Evolutionary conservation across 2,113 vertebrate species (phyloP).

Genomic region (Camelus bactrianus): DNA sequence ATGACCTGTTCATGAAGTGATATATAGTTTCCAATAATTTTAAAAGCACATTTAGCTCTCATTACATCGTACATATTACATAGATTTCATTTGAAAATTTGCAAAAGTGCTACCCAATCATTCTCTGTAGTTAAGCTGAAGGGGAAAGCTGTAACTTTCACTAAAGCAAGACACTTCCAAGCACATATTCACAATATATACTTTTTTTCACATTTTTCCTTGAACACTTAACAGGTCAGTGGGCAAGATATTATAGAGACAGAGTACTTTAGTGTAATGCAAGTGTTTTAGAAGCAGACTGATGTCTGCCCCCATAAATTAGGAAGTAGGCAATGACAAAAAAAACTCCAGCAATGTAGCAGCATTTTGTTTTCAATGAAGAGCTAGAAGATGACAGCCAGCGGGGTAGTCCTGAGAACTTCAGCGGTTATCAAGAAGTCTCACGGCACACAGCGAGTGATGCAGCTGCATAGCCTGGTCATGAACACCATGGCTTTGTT

Average conservation of each 20-base stretch:
- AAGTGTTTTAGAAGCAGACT: slow-evolving; percentile 26
- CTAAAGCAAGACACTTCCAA: slow-evolving; percentile 66
- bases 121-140: slow-evolving; percentile 70
- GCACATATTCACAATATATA: slow-evolving; percentile 23
- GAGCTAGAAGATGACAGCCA: not conserved
- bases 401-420: fast-evolving
- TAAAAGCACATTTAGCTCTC: slow-evolving; percentile 63
- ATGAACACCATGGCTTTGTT: not conserved
- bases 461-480: fast-evolving
- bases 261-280: not conserved
- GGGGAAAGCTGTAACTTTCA: slow-evolving; percentile 76
- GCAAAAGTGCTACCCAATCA: slow-evolving; percentile 67
- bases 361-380: not conserved
- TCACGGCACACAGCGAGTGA: fast-evolving
- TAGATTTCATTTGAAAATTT: slow-evolving; percentile 65
- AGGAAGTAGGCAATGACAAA: not conserved
- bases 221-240: slow-evolving; percentile 74
- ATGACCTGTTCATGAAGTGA: slow-evolving; percentile 55
- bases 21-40: slow-evolving; percentile 67
- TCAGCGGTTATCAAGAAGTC: not conserved
- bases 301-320: slow-evolving; percentile 8
- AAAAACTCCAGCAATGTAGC: not conserved
- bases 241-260: slow-evolving; percentile 36
- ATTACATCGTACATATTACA: not conserved
- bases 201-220: slow-evolving; percentile 53